phyloP scores from a whole-genome alignment of 2,113 vertebrate species.

The Sclerurus mexicanus region DNA sequence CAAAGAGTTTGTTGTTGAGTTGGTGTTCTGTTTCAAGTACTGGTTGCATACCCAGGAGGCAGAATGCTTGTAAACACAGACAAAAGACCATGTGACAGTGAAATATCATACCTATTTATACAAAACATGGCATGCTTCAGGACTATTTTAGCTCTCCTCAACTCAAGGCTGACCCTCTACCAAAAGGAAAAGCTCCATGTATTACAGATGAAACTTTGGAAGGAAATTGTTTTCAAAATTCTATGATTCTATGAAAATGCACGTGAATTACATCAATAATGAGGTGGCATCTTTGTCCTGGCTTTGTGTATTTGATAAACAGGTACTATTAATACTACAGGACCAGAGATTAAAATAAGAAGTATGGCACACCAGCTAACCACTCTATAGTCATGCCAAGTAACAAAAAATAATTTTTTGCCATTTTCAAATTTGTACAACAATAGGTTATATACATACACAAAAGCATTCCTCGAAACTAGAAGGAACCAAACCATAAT shows the following conservation, averaged over 20 bases:
- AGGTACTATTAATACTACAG: neutral
- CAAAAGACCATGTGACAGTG: neutral
- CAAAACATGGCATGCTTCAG: neutral
- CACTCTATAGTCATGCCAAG: neutral
- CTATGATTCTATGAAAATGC: neutral
- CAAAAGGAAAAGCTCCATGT: neutral
- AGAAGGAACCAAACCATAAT: neutral
- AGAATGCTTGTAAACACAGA: neutral
- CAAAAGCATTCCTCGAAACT: neutral
- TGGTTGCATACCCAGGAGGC: neutral
- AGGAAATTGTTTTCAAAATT: neutral
- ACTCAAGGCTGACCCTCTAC: neutral
- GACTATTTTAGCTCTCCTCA: neutral
- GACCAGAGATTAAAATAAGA: neutral
- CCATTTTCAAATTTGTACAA: neutral
- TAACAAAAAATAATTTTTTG: neutral
- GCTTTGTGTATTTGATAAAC: neutral
- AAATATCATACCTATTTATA: neutral
- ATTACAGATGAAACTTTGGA: neutral
- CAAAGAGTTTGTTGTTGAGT: neutral
- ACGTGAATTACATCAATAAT: accelerated
- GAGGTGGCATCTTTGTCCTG: neutral
- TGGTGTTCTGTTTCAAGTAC: neutral
- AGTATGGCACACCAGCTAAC: neutral
- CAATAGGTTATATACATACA: neutral